Base-by-base conservation (phyloP, 2,113 vertebrate genomes). In the Erinaceus europaeus region DNA sequence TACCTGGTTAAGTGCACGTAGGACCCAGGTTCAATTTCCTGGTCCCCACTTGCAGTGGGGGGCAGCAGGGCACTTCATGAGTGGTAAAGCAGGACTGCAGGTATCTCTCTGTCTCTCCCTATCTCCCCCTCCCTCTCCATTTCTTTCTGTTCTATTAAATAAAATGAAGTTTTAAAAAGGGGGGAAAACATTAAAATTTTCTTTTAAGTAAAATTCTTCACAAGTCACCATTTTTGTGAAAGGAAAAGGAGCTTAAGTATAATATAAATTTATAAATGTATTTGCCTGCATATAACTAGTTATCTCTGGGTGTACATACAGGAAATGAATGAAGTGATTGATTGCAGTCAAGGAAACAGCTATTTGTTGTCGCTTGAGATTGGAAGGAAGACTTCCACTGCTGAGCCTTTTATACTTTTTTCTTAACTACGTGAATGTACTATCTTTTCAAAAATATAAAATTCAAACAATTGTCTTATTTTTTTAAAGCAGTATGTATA, bases 161-260 rank as follows among this genome's bases (percentile, higher is more conserved):
- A n/a, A n/a, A n/a, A n/a, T n/a, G n/a, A n/a, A n/a, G n/a, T n/a
- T n/a, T n/a, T n/a, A n/a, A n/a, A n/a, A n/a, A n/a, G n/a, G n/a
- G n/a, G n/a, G n/a, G n/a, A n/a, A n/a, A n/a, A n/a, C n/a, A n/a
- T n/a, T n/a, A n/a, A n/a, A n/a, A n/a, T n/a, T n/a, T n/a, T n/a
- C n/a, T n/a, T n/a, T n/a, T n/a, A n/a, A 79, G 83, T 29, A 75
- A 65, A 50, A 23, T 80, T 52, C 10, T 88, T 93, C 82, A 50
- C 59, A 64, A 34, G 61, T 32, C 50, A 55, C 68, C 17, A 62
- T 34, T 64, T 91, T 48, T 72, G 25, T 80, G 62, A 34, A 52
- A 80, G n/a, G 46, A 78, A 18, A 5, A 72, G n/a, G 40, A 88
- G 21, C 80, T 76, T 72, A 32, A 72, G 62, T 61, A 79, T 84